Evolutionary conservation across 2,888 invertebrate species (phyloP).

Genomic region (Omphaloscelis lunosa): DNA sequence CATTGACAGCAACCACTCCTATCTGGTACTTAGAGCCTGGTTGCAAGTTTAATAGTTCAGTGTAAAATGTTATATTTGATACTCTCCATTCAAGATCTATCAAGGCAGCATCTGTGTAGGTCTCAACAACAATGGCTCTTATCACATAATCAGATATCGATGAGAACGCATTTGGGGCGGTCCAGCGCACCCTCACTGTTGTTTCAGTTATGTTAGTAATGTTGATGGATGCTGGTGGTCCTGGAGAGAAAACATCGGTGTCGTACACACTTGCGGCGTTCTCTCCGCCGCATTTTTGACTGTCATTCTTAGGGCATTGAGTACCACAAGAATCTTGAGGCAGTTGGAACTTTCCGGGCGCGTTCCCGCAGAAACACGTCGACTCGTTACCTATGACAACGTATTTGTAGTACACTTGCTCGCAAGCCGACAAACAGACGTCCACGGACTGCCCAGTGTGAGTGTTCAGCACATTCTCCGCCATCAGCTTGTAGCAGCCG

Average conservation of each 20-base stretch:
- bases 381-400: slow-evolving; percentile 86
- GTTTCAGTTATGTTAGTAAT: slow-evolving; percentile 92
- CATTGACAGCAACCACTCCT: slow-evolving; percentile 92
- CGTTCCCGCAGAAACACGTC: slow-evolving; percentile 87
- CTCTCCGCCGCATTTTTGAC: slow-evolving; percentile 93
- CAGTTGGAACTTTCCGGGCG: slow-evolving; percentile 83
- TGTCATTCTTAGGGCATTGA: slow-evolving; percentile 91
- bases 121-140: slow-evolving; percentile 89
- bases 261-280: slow-evolving; percentile 93
- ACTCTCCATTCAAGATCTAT: slow-evolving; percentile 91
- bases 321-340: slow-evolving; percentile 88
- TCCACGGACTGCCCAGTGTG: slow-evolving; percentile 88
- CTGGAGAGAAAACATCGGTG: slow-evolving; percentile 92
- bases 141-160: slow-evolving; percentile 90
- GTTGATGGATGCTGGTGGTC: slow-evolving; percentile 92
- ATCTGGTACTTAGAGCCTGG: slow-evolving; percentile 95
- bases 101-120: slow-evolving; percentile 89
- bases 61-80: slow-evolving; percentile 90
- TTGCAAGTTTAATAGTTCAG: slow-evolving; percentile 92
- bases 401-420: slow-evolving; percentile 86
- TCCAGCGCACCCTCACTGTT: slow-evolving; percentile 91
- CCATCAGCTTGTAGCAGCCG: slow-evolving; percentile 83
- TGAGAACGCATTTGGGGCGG: slow-evolving; percentile 89
- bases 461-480: slow-evolving; percentile 82
- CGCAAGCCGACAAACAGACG: slow-evolving; percentile 86